phyloP scores from a whole-genome alignment of 2,797 vertebrate species.

The Cynopterus sphinx region DNA sequence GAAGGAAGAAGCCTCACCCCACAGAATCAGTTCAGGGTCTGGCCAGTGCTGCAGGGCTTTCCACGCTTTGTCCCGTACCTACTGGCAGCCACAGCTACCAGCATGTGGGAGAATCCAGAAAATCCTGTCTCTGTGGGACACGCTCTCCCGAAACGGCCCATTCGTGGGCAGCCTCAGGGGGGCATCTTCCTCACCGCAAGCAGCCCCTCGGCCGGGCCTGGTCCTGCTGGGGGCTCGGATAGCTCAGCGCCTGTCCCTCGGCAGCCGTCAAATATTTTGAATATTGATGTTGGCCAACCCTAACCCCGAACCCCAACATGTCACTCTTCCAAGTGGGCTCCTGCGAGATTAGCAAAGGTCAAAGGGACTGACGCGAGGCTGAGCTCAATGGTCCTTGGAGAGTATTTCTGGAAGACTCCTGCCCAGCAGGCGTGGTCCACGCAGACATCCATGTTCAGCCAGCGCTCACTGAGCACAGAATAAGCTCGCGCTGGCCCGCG shows the following conservation, averaged over 20 bases:
- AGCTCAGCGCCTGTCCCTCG: background rate
- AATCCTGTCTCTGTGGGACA: rapidly evolving
- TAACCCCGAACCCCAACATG: background rate
- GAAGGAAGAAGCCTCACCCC: background rate
- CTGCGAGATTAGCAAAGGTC: background rate
- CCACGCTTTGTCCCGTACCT: background rate
- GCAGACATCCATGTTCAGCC: rapidly evolving
- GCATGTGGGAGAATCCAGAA: background rate
- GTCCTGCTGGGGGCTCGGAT: background rate
- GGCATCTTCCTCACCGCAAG: too few relatives aligned
- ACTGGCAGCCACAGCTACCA: too few relatives aligned
- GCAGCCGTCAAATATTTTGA: background rate
- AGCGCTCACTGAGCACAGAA: rapidly evolving
- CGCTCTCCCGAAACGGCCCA: background rate
- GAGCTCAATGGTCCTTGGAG: background rate
- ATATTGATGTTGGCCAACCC: background rate
- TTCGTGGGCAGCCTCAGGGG: too few relatives aligned
- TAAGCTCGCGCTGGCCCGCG: rapidly evolving
- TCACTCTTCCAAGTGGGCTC: background rate
- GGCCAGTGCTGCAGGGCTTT: background rate
- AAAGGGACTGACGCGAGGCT: background rate
- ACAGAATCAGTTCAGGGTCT: background rate
- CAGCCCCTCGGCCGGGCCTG: rapidly evolving
- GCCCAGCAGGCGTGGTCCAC: rapidly evolving
- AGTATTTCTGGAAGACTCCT: background rate